These are phyloP conservation scores for Cephalopholis sonnerati DNA, from an alignment of 2,113 vertebrate genomes.

Conservation along the genomic window DNA sequence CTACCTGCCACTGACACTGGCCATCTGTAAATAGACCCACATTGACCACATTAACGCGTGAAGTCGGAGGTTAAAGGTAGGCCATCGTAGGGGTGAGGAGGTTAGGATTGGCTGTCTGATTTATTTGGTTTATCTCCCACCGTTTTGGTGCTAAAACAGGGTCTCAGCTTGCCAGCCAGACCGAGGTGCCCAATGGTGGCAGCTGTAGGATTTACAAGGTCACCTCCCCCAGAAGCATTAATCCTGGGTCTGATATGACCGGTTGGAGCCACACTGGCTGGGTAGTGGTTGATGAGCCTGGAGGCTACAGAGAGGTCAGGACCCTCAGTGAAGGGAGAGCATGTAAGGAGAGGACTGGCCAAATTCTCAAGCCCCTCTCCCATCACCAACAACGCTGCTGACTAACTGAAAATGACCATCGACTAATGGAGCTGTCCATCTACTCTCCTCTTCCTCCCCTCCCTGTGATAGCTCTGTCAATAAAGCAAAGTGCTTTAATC, in stretches of 20 bases:
- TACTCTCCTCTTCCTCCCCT: constrained; percentile 45
- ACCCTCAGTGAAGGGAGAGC: constrained; percentile 76
- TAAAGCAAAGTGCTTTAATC: constrained; percentile 81
- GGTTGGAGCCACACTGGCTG: constrained; percentile 82
- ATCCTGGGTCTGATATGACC: constrained; percentile 81
- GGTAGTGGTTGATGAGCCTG: constrained; percentile 71
- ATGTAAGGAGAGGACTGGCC: constrained; percentile 67
- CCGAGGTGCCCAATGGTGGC: constrained; percentile 69
- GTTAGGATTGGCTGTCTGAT: constrained; percentile 69
- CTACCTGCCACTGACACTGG: constrained; percentile 67
- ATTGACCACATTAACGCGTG: constrained; percentile 78
- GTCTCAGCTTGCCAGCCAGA: constrained; percentile 63
- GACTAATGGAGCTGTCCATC: constrained; percentile 72
- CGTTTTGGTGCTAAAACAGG: constrained; percentile 33
- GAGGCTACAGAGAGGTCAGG: constrained; percentile 75
- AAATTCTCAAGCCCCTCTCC: constrained; percentile 75
- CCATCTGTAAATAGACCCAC: constrained; percentile 78
- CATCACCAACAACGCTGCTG: constrained; percentile 53
- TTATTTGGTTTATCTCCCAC: constrained; percentile 81
- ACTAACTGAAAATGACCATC: constrained; percentile 53
- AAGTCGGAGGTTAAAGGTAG: constrained; percentile 77
- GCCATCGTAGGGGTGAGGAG: constrained; percentile 65
- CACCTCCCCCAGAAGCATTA: constrained; percentile 80
- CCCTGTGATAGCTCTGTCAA: constrained; percentile 59
- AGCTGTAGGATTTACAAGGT: constrained; percentile 82